phyloP scores from a whole-genome alignment of 2,113 vertebrate species.

The Dasyurus viverrinus region DNA sequence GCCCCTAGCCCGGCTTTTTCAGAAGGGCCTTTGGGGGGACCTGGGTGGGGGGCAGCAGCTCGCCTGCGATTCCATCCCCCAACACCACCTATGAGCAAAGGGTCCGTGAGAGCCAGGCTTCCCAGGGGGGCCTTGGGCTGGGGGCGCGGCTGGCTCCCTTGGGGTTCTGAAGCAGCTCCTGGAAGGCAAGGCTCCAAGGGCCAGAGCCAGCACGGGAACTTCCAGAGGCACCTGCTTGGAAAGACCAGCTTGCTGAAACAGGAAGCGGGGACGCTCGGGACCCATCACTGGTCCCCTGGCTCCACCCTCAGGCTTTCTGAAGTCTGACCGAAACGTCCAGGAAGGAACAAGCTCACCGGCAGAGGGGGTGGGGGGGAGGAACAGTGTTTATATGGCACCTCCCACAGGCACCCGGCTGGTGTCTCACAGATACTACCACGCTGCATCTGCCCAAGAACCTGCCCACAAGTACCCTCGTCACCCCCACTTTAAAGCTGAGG shows the following conservation, averaged over 20 bases:
- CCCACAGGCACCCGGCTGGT: too few species aligned
- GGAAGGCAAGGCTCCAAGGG: background rate
- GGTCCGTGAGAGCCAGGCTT: too few species aligned
- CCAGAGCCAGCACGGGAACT: too few species aligned
- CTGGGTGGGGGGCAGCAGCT: background rate
- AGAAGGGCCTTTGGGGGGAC: background rate
- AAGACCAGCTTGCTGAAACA: background rate
- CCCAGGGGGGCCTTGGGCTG: fast-evolving
- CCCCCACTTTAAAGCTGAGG: background rate
- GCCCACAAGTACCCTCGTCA: too few species aligned
- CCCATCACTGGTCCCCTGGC: fast-evolving
- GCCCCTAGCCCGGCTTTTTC: background rate
- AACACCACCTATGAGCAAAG: background rate
- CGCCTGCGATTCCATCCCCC: background rate
- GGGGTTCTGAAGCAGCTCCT: too few species aligned
- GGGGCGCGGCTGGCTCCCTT: background rate
- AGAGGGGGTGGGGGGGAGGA: too few species aligned
- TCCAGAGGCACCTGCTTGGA: background rate
- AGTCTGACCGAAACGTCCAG: background rate
- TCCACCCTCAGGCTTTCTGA: background rate
- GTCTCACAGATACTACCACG: too few species aligned
- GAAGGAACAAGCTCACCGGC: background rate
- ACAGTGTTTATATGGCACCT: background rate
- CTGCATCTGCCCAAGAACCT: too few species aligned
- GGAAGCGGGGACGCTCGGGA: background rate